phyloP scores from a whole-genome alignment of 1,140 invertebrate genomes.

The Musca vetustissima region DNA sequence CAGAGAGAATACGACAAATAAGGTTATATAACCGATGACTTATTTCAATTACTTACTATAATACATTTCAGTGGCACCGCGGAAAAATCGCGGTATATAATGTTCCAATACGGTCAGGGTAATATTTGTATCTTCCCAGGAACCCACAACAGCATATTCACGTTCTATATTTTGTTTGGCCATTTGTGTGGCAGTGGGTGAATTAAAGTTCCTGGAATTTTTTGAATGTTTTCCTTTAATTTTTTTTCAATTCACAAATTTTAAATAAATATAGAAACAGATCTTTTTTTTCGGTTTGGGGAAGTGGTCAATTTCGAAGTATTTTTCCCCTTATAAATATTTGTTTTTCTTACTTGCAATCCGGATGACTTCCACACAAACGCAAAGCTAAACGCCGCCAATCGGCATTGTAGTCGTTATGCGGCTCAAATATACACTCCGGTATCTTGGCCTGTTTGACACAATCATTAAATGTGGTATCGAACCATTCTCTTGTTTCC shows the following conservation, averaged over 20 bases:
- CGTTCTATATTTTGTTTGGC: constrained; percentile 82
- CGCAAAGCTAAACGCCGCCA: constrained; percentile 71
- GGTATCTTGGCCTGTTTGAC: constrained; percentile 76
- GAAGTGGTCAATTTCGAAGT: neutral
- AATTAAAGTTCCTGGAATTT: constrained; percentile 76
- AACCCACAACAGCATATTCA: constrained; percentile 84
- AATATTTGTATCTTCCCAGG: constrained; percentile 82
- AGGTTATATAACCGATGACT: constrained; percentile 68
- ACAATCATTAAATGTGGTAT: constrained; percentile 85
- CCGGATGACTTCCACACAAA: constrained; percentile 72
- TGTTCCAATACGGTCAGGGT: constrained; percentile 80
- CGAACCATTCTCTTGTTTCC: constrained; percentile 80
- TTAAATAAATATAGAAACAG: constrained; percentile 42
- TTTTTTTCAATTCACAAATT: neutral
- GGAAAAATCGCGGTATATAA: constrained; percentile 82
- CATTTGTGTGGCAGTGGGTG: constrained; percentile 73
- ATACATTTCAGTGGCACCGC: constrained; percentile 62
- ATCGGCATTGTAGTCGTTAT: constrained; percentile 76
- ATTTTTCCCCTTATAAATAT: neutral
- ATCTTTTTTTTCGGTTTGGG: constrained; percentile 38
- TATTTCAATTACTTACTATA: constrained; percentile 41
- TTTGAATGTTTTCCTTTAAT: neutral
- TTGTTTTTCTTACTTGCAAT: constrained; percentile 27
- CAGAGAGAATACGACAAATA: neutral
- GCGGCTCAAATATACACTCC: constrained; percentile 77